Evolutionary conservation across 2,888 invertebrate genomes (phyloP).

Genomic region (Mylabris sibirica): DNA sequence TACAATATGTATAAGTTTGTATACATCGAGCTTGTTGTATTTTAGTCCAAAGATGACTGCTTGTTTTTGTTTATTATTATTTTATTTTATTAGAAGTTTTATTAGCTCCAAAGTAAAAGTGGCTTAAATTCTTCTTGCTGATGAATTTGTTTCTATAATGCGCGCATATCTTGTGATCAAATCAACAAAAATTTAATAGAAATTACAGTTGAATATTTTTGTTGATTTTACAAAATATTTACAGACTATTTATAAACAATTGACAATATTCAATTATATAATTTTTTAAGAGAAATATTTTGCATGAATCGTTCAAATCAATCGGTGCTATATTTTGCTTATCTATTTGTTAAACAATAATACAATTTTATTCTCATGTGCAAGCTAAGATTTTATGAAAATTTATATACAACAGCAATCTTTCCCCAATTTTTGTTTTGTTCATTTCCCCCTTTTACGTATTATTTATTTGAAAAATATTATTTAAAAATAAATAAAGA

Average conservation of each 20-base stretch:
- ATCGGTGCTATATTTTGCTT: slow-evolving; percentile 28
- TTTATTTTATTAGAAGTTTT: not conserved
- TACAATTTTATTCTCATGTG: slow-evolving; percentile 19
- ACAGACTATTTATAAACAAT: slow-evolving; percentile 12
- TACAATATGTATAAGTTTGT: not conserved
- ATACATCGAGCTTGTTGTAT: slow-evolving; percentile 12
- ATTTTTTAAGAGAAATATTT: slow-evolving; percentile 21
- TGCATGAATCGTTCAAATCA: slow-evolving; percentile 27
- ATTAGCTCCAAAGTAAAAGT: not conserved
- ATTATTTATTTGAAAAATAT: slow-evolving; percentile 8
- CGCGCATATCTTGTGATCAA: slow-evolving; percentile 22
- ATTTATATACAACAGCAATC: not conserved
- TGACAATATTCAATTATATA: slow-evolving; percentile 32
- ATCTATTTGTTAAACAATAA: slow-evolving; percentile 23
- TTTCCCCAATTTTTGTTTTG: not conserved
- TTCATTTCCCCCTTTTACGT: not conserved
- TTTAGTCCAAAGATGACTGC: slow-evolving; percentile 10
- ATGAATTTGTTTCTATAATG: slow-evolving; percentile 17
- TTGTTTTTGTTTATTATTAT: not conserved
- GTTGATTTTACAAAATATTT: not conserved
- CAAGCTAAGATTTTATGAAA: slow-evolving; percentile 1
- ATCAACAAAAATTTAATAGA: slow-evolving; percentile 13
- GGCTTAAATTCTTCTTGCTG: slow-evolving; percentile 20
- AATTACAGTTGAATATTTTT: slow-evolving; percentile 15
- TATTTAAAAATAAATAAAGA: not conserved